phyloP scores from a whole-genome alignment of 2,797 vertebrate genomes.

The Sphenodon punctatus region DNA sequence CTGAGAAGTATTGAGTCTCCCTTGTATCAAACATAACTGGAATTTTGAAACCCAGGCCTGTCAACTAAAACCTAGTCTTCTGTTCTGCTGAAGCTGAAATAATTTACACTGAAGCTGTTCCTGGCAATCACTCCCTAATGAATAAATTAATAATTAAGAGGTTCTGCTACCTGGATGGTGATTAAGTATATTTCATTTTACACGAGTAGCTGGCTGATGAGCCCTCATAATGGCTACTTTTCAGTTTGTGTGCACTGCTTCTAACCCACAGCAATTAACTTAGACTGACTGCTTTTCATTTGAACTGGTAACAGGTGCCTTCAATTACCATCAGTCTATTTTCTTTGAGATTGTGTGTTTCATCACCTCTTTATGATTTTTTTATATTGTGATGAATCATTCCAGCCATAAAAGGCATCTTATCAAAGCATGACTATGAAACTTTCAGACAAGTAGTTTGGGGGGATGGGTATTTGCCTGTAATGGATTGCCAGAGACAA shows the following conservation, averaged over 20 bases:
- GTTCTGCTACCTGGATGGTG: not conserved
- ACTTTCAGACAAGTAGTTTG: not conserved
- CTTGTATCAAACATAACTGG: not conserved
- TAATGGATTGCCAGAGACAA: not conserved
- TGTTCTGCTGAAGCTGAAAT: slow-evolving; percentile 17
- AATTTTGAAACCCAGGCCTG: not conserved
- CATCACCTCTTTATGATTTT: not conserved
- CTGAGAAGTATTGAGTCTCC: too few species aligned
- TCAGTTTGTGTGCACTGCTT: slow-evolving; percentile 28
- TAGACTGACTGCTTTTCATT: slow-evolving; percentile 28
- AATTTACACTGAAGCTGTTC: slow-evolving; percentile 19
- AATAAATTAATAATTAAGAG: slow-evolving; percentile 48
- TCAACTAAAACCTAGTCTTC: not conserved
- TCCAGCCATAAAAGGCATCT: not conserved
- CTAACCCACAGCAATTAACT: slow-evolving; percentile 35
- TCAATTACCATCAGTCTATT: not conserved
- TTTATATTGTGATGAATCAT: not conserved
- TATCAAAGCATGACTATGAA: not conserved
- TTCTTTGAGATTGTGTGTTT: slow-evolving; percentile 16
- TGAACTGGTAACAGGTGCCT: slow-evolving; percentile 25
- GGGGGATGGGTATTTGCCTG: not conserved
- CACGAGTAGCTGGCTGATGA: slow-evolving; percentile 7
- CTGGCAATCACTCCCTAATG: slow-evolving; percentile 35
- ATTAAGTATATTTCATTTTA: slow-evolving; percentile 22
- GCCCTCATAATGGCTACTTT: slow-evolving; percentile 20